Evolutionary conservation across 2,113 vertebrate genomes (phyloP).

Genomic region (Oophaga pumilio): DNA sequence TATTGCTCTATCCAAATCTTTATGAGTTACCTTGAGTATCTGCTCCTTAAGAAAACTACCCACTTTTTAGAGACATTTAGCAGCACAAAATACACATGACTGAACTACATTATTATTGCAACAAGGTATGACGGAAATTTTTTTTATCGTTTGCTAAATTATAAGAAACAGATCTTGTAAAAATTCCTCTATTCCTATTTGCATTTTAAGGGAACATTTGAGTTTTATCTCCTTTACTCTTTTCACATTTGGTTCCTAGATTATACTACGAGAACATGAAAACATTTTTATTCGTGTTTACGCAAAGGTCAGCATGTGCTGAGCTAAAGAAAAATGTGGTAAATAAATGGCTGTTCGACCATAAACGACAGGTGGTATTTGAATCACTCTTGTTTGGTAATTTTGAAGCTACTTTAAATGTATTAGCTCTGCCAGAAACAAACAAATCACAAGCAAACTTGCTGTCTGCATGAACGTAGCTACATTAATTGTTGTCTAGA

Average conservation of each 20-base stretch:
- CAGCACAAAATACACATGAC: not conserved
- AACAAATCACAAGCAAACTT: slow-evolving; percentile 65
- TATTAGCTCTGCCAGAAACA: slow-evolving; percentile 64
- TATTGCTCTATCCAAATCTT: too few species aligned
- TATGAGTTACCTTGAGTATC: too few species aligned
- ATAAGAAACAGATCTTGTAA: slow-evolving; percentile 3
- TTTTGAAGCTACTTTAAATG: slow-evolving; percentile 69
- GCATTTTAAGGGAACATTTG: slow-evolving; percentile 23
- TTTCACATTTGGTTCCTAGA: slow-evolving; percentile 40
- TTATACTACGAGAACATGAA: slow-evolving; percentile 41
- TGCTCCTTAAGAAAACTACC: too few species aligned
- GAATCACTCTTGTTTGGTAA: slow-evolving; percentile 65
- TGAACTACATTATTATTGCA: not conserved
- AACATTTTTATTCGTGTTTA: slow-evolving; percentile 52
- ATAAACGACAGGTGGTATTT: slow-evolving; percentile 66
- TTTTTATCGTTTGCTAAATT: not conserved
- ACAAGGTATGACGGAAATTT: not conserved
- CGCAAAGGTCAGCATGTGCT: slow-evolving; percentile 67
- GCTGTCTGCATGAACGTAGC: slow-evolving; percentile 25
- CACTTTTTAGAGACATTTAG: not conserved
- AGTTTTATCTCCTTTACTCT: slow-evolving; percentile 27
- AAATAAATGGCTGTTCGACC: slow-evolving; percentile 66
- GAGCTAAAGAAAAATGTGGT: slow-evolving; percentile 65
- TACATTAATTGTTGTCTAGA: slow-evolving; percentile 58
- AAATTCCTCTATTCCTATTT: not conserved